A percentile compares a stretch with the other conserved stretches of the same genome.
These are phyloP conservation scores for Mastomys coucha DNA, from an alignment of 2,113 vertebrate genomes.

Conservation along the genomic window DNA sequence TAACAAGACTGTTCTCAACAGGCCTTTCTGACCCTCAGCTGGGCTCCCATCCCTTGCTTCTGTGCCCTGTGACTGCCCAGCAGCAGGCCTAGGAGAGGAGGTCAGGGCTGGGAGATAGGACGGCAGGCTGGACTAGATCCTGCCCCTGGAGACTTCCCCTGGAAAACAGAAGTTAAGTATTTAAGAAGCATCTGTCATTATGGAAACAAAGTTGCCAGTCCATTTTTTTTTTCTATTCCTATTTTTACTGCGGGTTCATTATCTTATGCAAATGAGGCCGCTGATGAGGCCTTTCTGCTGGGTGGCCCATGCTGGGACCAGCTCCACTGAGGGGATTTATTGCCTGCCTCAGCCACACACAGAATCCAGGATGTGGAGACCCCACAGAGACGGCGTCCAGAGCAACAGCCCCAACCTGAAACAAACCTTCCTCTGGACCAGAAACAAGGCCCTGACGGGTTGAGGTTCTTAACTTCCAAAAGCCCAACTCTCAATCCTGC, in stretches of 20 bases:
- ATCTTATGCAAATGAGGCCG: conserved; percentile 83
- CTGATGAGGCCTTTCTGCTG: conserved; percentile 81
- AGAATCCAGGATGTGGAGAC: conserved; percentile 47
- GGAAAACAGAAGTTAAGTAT: conserved; percentile 74
- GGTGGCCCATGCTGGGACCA: conserved; percentile 82
- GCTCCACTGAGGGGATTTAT: conserved; percentile 75
- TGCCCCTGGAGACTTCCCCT: background rate
- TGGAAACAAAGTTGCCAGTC: conserved; percentile 82
- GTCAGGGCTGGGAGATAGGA: background rate
- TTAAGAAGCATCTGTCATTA: conserved; percentile 84
- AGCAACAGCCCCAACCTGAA: background rate
- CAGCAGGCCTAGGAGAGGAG: background rate
- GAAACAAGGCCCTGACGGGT: background rate
- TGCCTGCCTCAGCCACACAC: conserved; percentile 59
- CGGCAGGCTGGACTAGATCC: background rate
- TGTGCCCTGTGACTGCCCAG: too few species aligned
- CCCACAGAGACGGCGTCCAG: conserved; percentile 53
- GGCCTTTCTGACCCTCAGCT: background rate
- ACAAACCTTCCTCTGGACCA: background rate
- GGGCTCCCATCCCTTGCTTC: background rate
- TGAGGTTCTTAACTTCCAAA: conserved; percentile 2
- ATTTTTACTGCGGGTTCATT: conserved; percentile 84
- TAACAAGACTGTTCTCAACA: background rate
- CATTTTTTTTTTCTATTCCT: conserved; percentile 81
- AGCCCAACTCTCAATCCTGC: background rate